These are phyloP conservation scores for Idaea biselata DNA, from an alignment of 2,888 invertebrate species.

Conservation along the genomic window DNA sequence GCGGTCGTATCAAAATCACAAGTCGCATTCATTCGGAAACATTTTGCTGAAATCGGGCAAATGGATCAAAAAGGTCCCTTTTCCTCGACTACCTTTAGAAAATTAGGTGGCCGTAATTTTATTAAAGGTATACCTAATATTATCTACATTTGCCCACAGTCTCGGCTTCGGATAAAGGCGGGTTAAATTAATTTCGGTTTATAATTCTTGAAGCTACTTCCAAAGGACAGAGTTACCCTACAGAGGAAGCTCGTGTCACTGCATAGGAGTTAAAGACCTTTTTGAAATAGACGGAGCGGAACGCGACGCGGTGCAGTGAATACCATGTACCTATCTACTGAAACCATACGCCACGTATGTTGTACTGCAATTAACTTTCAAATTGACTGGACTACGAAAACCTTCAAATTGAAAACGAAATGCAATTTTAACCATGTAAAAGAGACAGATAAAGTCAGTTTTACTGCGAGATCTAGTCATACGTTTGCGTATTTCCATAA, in stretches of 20 bases:
- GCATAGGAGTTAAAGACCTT: background rate
- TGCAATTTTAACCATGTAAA: background rate
- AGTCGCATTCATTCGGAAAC: background rate
- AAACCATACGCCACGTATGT: background rate
- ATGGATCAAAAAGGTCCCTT: constrained; percentile 1
- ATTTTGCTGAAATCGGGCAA: background rate
- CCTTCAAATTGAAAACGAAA: background rate
- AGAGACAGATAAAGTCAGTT: background rate
- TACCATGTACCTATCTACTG: background rate
- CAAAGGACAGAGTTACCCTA: background rate
- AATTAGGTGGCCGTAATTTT: background rate
- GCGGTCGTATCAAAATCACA: background rate
- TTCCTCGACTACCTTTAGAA: background rate
- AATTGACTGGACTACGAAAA: background rate
- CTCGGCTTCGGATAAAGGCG: background rate
- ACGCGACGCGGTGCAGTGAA: background rate
- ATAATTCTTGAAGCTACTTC: background rate
- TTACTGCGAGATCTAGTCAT: background rate
- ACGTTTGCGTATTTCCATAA: background rate
- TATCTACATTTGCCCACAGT: background rate
- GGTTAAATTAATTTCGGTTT: background rate
- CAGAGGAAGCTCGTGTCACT: background rate
- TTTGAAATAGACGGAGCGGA: background rate
- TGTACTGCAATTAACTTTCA: background rate
- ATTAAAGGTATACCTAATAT: background rate